Percentiles rank a stretch among this genome's conserved stretches.
These are phyloP conservation scores for Psix sp. DNA, from an alignment of 1,140 invertebrate species.

Conservation along the genomic window DNA sequence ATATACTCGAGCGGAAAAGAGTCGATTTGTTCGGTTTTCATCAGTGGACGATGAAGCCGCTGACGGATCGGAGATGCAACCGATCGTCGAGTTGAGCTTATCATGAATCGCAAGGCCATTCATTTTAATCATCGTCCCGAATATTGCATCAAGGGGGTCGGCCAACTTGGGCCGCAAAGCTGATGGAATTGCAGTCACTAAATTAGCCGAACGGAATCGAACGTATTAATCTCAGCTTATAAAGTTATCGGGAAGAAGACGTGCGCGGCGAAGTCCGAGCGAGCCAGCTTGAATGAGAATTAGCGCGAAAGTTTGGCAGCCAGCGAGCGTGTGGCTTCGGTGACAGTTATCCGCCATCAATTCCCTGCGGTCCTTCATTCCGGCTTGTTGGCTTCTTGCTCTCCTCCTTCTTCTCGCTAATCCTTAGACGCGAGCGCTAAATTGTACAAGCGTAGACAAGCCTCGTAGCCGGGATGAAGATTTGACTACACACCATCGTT, in stretches of 20 bases:
- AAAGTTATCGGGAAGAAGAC: slow-evolving; percentile 53
- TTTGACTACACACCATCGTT: slow-evolving; percentile 45
- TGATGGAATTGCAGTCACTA: slow-evolving; percentile 50
- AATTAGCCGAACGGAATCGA: slow-evolving; percentile 54
- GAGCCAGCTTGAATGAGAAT: slow-evolving; percentile 51
- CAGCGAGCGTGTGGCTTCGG: slow-evolving; percentile 25
- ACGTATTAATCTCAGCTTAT: slow-evolving; percentile 58
- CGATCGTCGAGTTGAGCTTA: slow-evolving; percentile 15
- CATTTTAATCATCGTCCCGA: slow-evolving; percentile 53
- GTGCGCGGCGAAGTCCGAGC: slow-evolving; percentile 46
- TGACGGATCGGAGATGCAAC: neutral
- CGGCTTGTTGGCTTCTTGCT: slow-evolving; percentile 3
- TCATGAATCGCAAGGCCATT: slow-evolving; percentile 53
- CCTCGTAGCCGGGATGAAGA: slow-evolving; percentile 52
- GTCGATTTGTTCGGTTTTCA: no score
- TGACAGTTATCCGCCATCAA: slow-evolving; percentile 38
- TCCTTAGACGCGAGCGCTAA: slow-evolving; percentile 44
- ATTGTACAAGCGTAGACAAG: slow-evolving; percentile 56
- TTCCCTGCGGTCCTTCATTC: slow-evolving; percentile 15
- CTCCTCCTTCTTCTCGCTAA: slow-evolving; percentile 7
- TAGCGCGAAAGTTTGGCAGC: slow-evolving; percentile 52
- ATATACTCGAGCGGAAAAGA: no score
- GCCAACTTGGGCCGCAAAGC: slow-evolving; percentile 29
- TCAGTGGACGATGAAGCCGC: neutral
- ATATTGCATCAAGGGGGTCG: slow-evolving; percentile 48